Percentiles rank a stretch among this genome's conserved stretches.
phyloP scores from a whole-genome alignment of 2,113 vertebrate species.

The Anser brachyrhynchus region DNA sequence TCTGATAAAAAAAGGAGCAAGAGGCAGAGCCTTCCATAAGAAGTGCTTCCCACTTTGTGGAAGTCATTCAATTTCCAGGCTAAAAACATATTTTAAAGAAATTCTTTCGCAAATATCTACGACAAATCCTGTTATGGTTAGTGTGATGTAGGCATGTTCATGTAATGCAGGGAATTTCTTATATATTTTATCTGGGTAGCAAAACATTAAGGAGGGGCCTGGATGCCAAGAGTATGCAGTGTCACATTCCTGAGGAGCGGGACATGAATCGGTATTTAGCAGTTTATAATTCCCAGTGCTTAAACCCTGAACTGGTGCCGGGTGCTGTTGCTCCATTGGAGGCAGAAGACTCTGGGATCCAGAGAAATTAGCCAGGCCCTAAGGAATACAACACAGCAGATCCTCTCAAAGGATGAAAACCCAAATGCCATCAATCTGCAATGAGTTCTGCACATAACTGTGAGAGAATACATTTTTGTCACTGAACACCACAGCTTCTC shows the following conservation, averaged over 20 bases:
- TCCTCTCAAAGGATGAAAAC: not conserved
- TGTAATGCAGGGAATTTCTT: not conserved
- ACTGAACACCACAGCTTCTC: not conserved
- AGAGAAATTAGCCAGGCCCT: not conserved
- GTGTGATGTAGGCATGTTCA: not conserved
- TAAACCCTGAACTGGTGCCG: not conserved
- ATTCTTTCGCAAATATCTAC: not conserved
- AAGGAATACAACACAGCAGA: not conserved
- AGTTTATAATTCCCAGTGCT: rapidly evolving
- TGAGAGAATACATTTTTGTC: not conserved
- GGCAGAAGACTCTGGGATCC: not conserved
- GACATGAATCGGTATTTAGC: not conserved
- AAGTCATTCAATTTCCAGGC: not conserved
- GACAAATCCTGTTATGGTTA: not conserved
- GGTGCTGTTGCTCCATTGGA: not conserved
- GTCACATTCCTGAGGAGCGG: not conserved
- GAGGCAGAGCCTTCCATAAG: not conserved
- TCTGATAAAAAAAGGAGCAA: not conserved
- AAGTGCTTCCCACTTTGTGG: not conserved
- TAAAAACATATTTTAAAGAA: not conserved
- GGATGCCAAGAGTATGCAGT: rapidly evolving
- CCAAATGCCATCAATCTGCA: not conserved
- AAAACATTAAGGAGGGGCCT: not conserved
- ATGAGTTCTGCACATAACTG: not conserved
- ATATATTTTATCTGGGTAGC: not conserved